Conservation (phyloP, 2,888 invertebrate genomes). For the Netelia fuscicornis region DNA sequence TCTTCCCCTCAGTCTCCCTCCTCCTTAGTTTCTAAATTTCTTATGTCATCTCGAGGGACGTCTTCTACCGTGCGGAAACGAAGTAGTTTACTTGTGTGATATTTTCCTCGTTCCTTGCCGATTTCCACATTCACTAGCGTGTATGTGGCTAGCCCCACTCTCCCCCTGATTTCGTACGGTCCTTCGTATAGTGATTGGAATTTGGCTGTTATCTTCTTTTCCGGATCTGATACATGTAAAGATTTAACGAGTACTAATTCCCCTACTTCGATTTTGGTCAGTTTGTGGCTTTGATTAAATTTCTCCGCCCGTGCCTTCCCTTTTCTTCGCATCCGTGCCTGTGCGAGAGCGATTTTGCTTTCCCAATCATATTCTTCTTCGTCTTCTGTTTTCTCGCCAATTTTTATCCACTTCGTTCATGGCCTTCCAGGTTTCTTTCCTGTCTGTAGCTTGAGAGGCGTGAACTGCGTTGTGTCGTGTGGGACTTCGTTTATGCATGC, state of each 20-base stretch:
- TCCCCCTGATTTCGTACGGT: background rate
- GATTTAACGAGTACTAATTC: background rate
- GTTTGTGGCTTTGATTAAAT: background rate
- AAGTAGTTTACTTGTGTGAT: no score
- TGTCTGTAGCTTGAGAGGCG: constrained; percentile 49
- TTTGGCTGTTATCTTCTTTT: background rate
- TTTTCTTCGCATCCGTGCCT: background rate
- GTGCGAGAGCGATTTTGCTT: background rate
- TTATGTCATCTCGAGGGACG: no score
- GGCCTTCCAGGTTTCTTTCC: constrained; percentile 3
- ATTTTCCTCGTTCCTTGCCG: background rate
- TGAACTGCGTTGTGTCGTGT: constrained; percentile 47
- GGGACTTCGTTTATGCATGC: constrained; percentile 49
- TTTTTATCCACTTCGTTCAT: background rate
- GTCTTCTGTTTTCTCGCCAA: background rate
- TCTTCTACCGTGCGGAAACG: no score
- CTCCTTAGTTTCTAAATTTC: no score
- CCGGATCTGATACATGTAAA: background rate
- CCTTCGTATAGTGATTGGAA: constrained; percentile 13
- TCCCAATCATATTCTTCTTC: background rate
- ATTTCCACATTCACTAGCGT: background rate
- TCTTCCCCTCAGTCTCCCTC: no score
- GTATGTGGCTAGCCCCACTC: background rate
- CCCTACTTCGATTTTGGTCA: background rate
- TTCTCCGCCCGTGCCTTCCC: background rate